Base-by-base conservation (phyloP, 2,797 vertebrate genomes). In the Nyctibius grandis region DNA sequence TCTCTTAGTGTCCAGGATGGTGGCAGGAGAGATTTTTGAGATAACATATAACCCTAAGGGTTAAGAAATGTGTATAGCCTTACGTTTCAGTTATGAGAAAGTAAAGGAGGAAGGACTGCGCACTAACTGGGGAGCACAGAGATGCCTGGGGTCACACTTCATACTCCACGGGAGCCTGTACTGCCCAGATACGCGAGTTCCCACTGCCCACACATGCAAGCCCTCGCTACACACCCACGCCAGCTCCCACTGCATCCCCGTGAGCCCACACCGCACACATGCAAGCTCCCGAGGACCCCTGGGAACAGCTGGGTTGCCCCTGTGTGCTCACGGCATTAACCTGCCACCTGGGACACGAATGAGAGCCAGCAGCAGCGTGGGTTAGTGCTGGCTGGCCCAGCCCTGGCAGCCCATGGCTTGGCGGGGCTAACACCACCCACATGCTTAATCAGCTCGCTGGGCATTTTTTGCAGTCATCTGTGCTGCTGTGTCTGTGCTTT, bases 221-320 rank as follows among this genome's bases (percentile, higher is more conserved):
- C 11, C 26, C 44, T 25, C 3, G 4, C 50, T 16, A 23, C 56
- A 33, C 15, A 17, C 38, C 45, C 20, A 8, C 0, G 0, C 1
- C 1, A 31, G 14, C 4, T 57, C 3, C 3, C 15, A 1, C 6
- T 6, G 5, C 20, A 4, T 1, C 5, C 50, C 2, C 0, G 0
- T 2, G 45, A 57, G n/a, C 23, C 23, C 68, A 31, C 0, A 0
- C 20, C 26, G 33, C 0, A 0, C 17, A 23, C 7, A 9, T 0
- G 1, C 0, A 1, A 67, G 20, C 28, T 50, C 16, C 38, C 0
- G 1, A 40, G 50, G 29, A 56, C 34, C 25, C 40, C 9, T 23
- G 10, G 0, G 45, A 61, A 38, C 21, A 34, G 28, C 17, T 15
- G n/a, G 29, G 3, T 22, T 54, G 42, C 16, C 12, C 18, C 48